phyloP scores from a whole-genome alignment of 2,888 invertebrate species.

The Anodontia alba region DNA sequence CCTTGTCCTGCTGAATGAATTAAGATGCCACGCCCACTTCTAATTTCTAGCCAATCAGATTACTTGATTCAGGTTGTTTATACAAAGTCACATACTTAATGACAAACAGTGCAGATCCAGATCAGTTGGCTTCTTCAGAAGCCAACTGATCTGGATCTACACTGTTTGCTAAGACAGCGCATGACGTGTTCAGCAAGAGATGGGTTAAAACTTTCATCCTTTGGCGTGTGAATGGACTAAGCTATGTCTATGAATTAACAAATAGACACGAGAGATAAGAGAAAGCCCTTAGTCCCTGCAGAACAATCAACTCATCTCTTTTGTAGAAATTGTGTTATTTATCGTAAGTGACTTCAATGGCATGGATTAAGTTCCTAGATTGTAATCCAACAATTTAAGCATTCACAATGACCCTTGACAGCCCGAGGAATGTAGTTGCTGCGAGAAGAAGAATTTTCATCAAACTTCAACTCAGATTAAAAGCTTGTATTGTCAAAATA shows the following conservation, averaged over 20 bases:
- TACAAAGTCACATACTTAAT: too few species aligned
- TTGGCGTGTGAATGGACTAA: background rate
- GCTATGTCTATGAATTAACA: constrained; percentile 1
- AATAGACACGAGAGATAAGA: constrained; percentile 1
- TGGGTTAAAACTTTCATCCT: constrained; percentile 6
- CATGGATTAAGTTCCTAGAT: constrained; percentile 2
- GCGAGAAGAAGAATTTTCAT: background rate
- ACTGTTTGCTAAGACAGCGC: too few species aligned
- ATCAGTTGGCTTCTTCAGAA: too few species aligned
- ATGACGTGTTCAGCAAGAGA: too few species aligned
- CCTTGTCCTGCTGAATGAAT: too few species aligned
- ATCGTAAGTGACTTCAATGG: constrained; percentile 5
- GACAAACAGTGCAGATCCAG: too few species aligned
- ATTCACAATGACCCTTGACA: constrained; percentile 2
- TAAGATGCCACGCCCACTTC: too few species aligned
- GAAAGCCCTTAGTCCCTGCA: background rate
- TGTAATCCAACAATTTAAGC: background rate
- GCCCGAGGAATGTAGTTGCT: background rate
- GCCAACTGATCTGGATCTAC: too few species aligned
- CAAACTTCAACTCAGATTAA: too few species aligned
- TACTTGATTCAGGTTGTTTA: too few species aligned
- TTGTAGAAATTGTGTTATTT: constrained; percentile 4
- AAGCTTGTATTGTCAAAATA: too few species aligned
- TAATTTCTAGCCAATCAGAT: too few species aligned
- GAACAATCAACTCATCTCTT: constrained; percentile 4